phyloP scores from a whole-genome alignment of 2,113 vertebrate genomes.

The Callocephalon fimbriatum region DNA sequence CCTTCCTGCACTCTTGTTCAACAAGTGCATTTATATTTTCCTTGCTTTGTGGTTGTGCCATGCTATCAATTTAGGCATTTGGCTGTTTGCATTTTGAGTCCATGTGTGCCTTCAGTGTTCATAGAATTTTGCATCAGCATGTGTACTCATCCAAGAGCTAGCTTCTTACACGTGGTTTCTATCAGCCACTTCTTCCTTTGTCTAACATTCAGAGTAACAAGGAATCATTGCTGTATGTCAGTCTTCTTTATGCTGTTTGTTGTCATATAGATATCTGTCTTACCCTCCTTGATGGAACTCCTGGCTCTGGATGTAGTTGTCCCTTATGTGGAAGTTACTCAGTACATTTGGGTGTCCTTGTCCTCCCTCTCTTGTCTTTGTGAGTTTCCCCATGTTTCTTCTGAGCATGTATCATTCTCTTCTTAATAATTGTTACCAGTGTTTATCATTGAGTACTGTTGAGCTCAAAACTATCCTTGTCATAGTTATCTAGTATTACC shows the following conservation, averaged over 20 bases:
- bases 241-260: background rate
- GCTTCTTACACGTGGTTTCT: background rate
- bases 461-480: background rate
- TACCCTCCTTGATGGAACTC: background rate
- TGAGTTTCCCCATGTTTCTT: background rate
- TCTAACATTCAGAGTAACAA: background rate
- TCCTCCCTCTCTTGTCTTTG: background rate
- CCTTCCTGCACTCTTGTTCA: background rate
- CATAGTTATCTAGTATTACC: background rate
- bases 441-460: background rate
- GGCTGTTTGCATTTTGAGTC: background rate
- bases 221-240: background rate
- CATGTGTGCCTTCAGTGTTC: fast-evolving
- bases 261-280: background rate
- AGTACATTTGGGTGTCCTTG: background rate
- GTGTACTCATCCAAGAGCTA: background rate
- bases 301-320: background rate
- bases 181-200: background rate
- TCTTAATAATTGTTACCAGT: background rate
- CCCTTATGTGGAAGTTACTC: background rate
- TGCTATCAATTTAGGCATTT: background rate
- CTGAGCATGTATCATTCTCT: background rate
- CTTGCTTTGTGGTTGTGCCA: background rate
- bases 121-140: background rate
- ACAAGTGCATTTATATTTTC: background rate